Evolutionary conservation across 2,888 invertebrate species (phyloP), one percentile per base, ranked within the genome.

Genomic region (Ashinkailepas kermadecensis): DNA sequence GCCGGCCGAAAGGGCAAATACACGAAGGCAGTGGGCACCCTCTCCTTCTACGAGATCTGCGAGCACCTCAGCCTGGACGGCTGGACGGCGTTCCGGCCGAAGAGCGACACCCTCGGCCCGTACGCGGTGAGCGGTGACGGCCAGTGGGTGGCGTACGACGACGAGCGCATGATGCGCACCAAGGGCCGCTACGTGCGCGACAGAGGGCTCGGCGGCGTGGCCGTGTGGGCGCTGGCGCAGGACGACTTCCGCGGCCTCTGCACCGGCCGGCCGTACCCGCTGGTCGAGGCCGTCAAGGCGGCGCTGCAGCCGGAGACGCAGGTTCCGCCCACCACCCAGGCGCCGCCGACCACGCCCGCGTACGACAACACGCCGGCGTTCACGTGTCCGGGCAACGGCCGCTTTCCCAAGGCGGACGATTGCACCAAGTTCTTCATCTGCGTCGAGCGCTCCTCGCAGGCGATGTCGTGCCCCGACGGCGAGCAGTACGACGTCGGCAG

Each of bases 141-240:
- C 39, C 67, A 67, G 67, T 67, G 67, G 67, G 67, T 67, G 25
- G 67, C 67, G 11, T 67, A 23, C 25, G 67, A 67, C 25, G 67
- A 67, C 13, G 67, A 67, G 23, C 0, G 11, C 23, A 67, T 67
- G 67, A 67, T 67, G 67, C 23, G 25, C 9, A 23, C 1, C 13
- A 89, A 89, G 89, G 89, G 87, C 89, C 89, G 89, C 89, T 88
- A 86, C 85, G 87, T 85, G 85, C 85, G 85, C 85, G 83, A 74
- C 81, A 79, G 65, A 81, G 80, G 56, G 64, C 85, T 83, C 85
- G 85, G 86, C 85, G 85, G 86, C 85, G 85, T 85, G 85, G 85
- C 86, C 85, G 86, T 67, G 9, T 67, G 67, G 67, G 12, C 67
- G 0, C 67, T 67, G 23, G 23, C 67, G 3, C 67, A 67, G 23